Base-by-base conservation (phyloP, 2,113 vertebrate genomes). In the Silurus meridionalis region DNA sequence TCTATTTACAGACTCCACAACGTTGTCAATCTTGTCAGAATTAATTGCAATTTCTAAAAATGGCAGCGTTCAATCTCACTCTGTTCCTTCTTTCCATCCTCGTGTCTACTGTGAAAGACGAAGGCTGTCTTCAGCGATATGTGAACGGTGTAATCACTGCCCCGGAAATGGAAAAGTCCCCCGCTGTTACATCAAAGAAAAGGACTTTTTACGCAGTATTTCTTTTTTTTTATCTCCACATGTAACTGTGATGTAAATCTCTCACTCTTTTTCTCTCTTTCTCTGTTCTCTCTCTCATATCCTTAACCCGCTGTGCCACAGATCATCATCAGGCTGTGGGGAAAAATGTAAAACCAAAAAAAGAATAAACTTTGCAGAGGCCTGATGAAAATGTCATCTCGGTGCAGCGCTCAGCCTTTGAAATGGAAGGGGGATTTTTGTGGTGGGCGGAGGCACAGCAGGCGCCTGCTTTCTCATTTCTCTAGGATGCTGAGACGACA, bases 401-500 rank as follows among this genome's bases (percentile, higher is more conserved):
- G 80, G 86, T 67, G 87, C 83, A 67, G 88, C 86, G 83, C 87
- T 85, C 84, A 64, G 85, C 72, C 89, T 90, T 87, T 90, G 89
- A 90, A 91, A 91, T 87, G 88, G 85, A 91, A 90, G 90, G 90
- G 90, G 89, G 88, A 90, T 90, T 90, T 91, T 91, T 88, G 90
- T 83, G 77, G 91, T 91, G 90, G 91, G 91, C 83, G 90, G 89
- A 85, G 64, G 89, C 87, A 74, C 91, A 88, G 90, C 90, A 90
- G 89, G 91, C 88, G 89, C 85, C 88, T 74, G 85, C 87, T 89
- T 90, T 90, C 86, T 91, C 89, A 83, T 91, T 90, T 91, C 91
- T 90, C 91, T 87, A 88, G 90, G 90, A 90, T 88, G 89, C 89
- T 85, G 88, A 88, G 88, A 90, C 86, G 86, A 87, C 86, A 85